Evolutionary conservation across 1,140 invertebrate species (phyloP), one percentile per base, ranked within the genome.

Genomic region (Microplitis mediator): DNA sequence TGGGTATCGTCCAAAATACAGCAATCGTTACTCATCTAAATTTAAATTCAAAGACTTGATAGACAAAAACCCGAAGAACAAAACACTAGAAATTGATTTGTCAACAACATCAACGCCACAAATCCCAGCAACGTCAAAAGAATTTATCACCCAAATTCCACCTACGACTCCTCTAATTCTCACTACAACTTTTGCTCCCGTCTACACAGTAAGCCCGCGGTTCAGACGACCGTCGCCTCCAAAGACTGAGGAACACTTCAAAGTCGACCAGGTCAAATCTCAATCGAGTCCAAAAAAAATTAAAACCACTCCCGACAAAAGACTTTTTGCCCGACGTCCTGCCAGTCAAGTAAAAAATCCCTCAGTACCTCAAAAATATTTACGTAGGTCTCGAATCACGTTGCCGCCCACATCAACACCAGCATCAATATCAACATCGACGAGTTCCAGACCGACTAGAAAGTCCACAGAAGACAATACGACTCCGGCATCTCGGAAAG

Each of bases 401-500:
- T 39, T 54, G 45, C 6, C 35, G 23, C 16, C 34, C n/a, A n/a
- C 31, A 1, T 36, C 45, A 8, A 71, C 31, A 36, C 4, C 2
- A 60, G 61, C 2, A 6, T 51, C 45, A 23, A 23, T 2, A 23
- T 23, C 23, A 23, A 23, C 23, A 2, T 23, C 23, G 2, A 23
- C 23, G 2, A 23, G 23, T 23, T 23, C n/a, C 23, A 4, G 9
- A 11, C 54, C 51, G 51, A 58, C 23, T 32, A 35, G 68, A 62
- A 32, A 68, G 6, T 5, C 23, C 67, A 11, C 45, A 16, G 11
- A 66, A 63, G 6, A 23, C 35, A 8, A 58, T 6, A 70, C 75
- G 4, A 77, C 67, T 4, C 75, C 79, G 3, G 76, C 76, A 16
- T 75, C 34, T 11, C 72, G 68, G 74, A 79, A 75, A 4, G 14